Conservation (phyloP, 2,888 invertebrate species). For the Andrena fulva region DNA sequence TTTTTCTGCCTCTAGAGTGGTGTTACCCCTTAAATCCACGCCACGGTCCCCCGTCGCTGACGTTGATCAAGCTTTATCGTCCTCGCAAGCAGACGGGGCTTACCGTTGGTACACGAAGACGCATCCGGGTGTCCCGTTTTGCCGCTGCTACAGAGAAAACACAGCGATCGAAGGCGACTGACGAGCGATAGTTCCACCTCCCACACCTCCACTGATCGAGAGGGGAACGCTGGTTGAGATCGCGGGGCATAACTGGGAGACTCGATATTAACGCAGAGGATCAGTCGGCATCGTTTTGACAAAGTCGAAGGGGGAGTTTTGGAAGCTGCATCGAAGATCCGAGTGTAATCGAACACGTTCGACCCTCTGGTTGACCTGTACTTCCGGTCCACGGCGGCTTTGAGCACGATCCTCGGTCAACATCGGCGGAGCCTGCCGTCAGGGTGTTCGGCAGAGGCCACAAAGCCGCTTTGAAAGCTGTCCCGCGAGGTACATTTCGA, state of each 20-base stretch:
- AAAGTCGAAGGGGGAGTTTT: not conserved
- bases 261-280: not conserved
- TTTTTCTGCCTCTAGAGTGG: too few species aligned
- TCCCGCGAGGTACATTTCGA: constrained; percentile 32
- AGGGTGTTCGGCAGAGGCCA: constrained; percentile 11
- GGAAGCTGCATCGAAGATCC: not conserved
- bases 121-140: constrained; percentile 33
- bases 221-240: constrained; percentile 16
- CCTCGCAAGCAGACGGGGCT: constrained; percentile 37
- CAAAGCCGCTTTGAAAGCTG: constrained; percentile 32
- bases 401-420: constrained; percentile 27
- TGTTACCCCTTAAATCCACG: constrained; percentile 45
- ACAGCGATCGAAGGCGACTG: constrained; percentile 39
- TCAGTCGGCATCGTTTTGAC: not conserved
- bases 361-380: not conserved
- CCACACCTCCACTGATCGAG: not conserved
- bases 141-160: not conserved
- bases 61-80: constrained; percentile 58
- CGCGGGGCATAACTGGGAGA: not conserved
- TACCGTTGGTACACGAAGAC: constrained; percentile 39
- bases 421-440: constrained; percentile 25
- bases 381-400: constrained; percentile 33
- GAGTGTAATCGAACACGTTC: constrained; percentile 1
- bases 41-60: constrained; percentile 32
- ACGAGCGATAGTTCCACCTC: constrained; percentile 3